Conservation (phyloP, 2,888 invertebrate species). For the Siphlonurus alternatus region DNA sequence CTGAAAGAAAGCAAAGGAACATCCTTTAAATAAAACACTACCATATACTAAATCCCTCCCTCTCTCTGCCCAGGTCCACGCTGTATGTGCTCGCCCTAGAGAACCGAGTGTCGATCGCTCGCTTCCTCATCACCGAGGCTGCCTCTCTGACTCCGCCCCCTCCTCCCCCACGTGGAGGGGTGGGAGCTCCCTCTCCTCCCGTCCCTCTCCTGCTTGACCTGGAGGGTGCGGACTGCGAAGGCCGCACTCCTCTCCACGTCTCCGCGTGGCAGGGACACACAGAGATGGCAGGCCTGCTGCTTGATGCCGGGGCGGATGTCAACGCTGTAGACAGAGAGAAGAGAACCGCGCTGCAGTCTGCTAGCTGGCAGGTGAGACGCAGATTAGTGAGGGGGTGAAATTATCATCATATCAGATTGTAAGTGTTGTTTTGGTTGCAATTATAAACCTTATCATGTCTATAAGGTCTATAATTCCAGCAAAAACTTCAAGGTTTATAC, state of each 20-base stretch:
- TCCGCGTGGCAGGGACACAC: conserved; percentile 89
- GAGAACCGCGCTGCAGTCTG: conserved; percentile 82
- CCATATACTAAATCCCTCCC: too few relatives aligned
- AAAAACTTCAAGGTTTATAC: too few relatives aligned
- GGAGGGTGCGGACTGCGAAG: conserved; percentile 79
- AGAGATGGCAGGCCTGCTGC: conserved; percentile 75
- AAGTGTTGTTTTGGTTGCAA: too few relatives aligned
- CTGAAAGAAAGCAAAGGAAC: too few relatives aligned
- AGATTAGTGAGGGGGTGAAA: too few relatives aligned
- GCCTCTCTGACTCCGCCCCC: conserved; percentile 30
- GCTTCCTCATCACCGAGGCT: conserved; percentile 58
- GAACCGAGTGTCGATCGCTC: conserved; percentile 68
- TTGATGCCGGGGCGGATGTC: conserved; percentile 69
- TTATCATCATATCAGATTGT: too few relatives aligned
- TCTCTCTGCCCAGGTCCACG: conserved; percentile 37
- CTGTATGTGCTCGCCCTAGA: conserved; percentile 82
- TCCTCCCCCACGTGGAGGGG: neutral
- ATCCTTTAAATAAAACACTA: too few relatives aligned
- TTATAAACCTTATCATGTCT: too few relatives aligned
- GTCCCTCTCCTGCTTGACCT: conserved; percentile 34
- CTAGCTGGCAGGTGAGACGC: conserved; percentile 75
- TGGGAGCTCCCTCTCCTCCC: neutral
- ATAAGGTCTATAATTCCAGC: too few relatives aligned
- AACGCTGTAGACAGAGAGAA: conserved; percentile 77
- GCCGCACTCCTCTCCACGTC: conserved; percentile 76